Conservation (phyloP, 1,140 invertebrate genomes). For the Mamestra configurata region DNA sequence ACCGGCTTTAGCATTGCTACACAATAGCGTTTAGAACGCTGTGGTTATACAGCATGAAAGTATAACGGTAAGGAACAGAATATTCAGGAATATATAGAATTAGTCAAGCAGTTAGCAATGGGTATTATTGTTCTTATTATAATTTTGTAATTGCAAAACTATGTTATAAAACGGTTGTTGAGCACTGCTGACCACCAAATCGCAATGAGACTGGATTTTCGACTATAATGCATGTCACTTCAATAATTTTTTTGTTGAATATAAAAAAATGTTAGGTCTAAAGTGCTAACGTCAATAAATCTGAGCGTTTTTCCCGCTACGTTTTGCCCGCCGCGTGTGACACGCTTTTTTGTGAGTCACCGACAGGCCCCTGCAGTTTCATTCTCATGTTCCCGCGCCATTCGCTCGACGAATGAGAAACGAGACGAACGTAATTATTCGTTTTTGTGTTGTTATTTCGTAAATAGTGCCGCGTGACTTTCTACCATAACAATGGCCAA, state of each 20-base stretch:
- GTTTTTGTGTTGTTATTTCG: slow-evolving; percentile 47
- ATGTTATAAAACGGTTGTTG: too few relatives aligned
- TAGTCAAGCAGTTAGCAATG: too few relatives aligned
- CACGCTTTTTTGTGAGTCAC: background rate
- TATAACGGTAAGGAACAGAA: too few relatives aligned
- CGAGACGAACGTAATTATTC: slow-evolving; percentile 31
- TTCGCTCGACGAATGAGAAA: slow-evolving; percentile 56
- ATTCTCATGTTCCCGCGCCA: slow-evolving; percentile 35
- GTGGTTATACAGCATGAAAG: background rate
- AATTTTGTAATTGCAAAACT: too few relatives aligned
- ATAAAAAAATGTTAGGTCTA: too few relatives aligned
- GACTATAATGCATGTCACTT: too few relatives aligned
- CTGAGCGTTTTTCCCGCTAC: slow-evolving; percentile 1
- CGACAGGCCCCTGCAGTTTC: slow-evolving; percentile 6
- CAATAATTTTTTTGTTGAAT: too few relatives aligned
- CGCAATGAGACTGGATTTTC: too few relatives aligned
- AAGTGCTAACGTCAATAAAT: background rate
- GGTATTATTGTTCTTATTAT: too few relatives aligned
- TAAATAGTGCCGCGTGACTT: slow-evolving; percentile 57
- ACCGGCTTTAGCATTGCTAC: background rate
- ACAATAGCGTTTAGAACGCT: background rate
- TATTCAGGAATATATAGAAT: too few relatives aligned
- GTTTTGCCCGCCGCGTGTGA: too few relatives aligned
- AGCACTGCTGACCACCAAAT: too few relatives aligned
- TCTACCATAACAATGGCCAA: slow-evolving; percentile 72